These are phyloP conservation scores for Pollimyrus isidori DNA, from an alignment of 2,113 vertebrate species.

Conservation along the genomic window DNA sequence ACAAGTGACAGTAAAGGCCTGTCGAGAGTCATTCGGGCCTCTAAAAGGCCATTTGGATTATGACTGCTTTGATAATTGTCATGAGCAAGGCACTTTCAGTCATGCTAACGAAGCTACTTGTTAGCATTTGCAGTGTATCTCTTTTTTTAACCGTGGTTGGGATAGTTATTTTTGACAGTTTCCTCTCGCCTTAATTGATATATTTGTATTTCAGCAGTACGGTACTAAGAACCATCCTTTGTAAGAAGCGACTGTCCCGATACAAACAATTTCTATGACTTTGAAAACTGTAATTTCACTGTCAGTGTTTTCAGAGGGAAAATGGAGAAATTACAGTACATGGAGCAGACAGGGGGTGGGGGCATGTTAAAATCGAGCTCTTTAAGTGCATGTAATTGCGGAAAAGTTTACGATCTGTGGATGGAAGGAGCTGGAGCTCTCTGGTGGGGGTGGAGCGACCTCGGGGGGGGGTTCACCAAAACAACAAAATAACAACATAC, in stretches of 20 bases:
- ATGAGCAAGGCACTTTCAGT: not conserved
- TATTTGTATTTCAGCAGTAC: constrained; percentile 8
- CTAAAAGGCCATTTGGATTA: not conserved
- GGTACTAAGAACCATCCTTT: not conserved
- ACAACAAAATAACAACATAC: not conserved
- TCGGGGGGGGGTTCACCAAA: not conserved
- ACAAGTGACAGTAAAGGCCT: not conserved
- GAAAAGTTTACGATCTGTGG: not conserved
- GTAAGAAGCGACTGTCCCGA: not conserved
- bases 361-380: not conserved
- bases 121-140: not conserved
- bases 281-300: constrained; percentile 13
- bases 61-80: not conserved
- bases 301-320: not conserved
- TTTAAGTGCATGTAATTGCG: not conserved
- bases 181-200: not conserved
- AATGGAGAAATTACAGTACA: constrained; percentile 1
- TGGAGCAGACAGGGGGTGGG: not conserved
- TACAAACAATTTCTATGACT: constrained; percentile 5
- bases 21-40: not conserved
- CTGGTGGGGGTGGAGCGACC: not conserved
- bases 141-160: not conserved
- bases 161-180: not conserved
- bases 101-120: not conserved
- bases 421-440: not conserved